Conservation (phyloP, 35 echinoderm and acorn worm genomes). For the Ophioderma brevispina region DNA sequence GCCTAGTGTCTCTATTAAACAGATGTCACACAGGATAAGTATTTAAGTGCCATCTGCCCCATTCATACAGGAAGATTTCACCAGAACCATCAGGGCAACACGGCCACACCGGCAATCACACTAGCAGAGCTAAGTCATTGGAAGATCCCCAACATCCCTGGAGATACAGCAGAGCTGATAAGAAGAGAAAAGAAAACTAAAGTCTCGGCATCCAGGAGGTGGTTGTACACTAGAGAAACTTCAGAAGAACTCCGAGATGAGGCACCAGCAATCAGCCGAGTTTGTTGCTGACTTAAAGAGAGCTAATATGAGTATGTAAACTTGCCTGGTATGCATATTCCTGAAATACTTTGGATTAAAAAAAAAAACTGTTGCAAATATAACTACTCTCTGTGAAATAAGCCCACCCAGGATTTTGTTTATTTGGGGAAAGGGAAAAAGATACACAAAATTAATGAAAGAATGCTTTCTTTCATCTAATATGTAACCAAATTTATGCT, state of each 20-base stretch:
- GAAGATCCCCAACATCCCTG: constrained; percentile 77
- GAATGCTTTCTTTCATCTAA: neutral
- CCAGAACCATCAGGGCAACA: neutral
- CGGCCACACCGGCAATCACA: constrained; percentile 77
- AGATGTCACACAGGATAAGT: too few species aligned
- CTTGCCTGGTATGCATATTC: neutral
- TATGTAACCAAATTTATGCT: neutral
- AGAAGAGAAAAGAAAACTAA: constrained; percentile 84
- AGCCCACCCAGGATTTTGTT: too few species aligned
- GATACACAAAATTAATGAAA: too few species aligned
- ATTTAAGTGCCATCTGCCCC: too few species aligned
- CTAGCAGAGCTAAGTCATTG: constrained; percentile 82
- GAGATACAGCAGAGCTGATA: constrained; percentile 70
- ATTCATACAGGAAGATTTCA: neutral
- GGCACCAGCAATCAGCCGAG: constrained; percentile 96
- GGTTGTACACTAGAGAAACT: constrained; percentile 92
- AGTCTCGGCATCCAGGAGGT: constrained; percentile 78
- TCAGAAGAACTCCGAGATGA: constrained; percentile 96
- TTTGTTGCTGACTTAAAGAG: constrained; percentile 98
- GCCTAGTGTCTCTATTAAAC: neutral
- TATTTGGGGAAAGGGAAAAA: too few species aligned
- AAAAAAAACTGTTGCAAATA: neutral
- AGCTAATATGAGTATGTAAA: constrained; percentile 73
- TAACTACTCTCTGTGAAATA: neutral
- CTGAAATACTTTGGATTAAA: neutral